Evolutionary conservation across 2,113 vertebrate genomes (phyloP), one percentile per base, ranked within the genome.

Genomic region (Catagonus wagneri): DNA sequence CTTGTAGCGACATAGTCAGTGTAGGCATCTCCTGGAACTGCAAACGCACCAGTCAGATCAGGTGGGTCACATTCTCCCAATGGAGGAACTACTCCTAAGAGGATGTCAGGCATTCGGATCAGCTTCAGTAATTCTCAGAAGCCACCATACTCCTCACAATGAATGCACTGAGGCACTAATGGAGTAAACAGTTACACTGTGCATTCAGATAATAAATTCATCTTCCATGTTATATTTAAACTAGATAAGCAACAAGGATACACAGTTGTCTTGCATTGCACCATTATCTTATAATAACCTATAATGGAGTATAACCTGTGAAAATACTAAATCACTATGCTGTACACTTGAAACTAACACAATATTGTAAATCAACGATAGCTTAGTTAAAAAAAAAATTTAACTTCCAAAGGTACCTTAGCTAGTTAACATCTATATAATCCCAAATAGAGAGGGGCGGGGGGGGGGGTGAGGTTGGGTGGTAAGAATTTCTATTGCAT

Each of bases 1-100:
- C 99, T 98, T 0, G 99, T 99, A 2, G 99, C 99, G 54, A 99
- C 99, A 0, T 99, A 99, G 96, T 99, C 99, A 0, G 99, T 99
- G 98, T 99, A 99, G 97, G 98, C 99, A 92, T 99, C 99, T 66
- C 99, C 99, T 0, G 99, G 99, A 11, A 99, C 99, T 6, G 99
- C 99, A 94, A 93, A 83, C 1, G 1, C 34, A 66, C 56, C n/a
- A 9, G 10, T 83, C 50, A 89, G 29, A 44, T 44, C n/a, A 39
- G 61, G 39, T 54, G n/a, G 69, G 74, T 23, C 86, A 52, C 9
- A 29, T n/a, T 85, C 81, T n/a, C 25, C 32, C 1, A 13, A 1
- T 13, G 6, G 15, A 44, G 13, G 68, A 71, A 16, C 60, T 44
- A 23, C 71, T 34, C 36, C 60, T 8, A 12, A 39, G 87, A 22